Base-by-base conservation (phyloP, 1,140 invertebrate species). In the Streblospio benedicti region DNA sequence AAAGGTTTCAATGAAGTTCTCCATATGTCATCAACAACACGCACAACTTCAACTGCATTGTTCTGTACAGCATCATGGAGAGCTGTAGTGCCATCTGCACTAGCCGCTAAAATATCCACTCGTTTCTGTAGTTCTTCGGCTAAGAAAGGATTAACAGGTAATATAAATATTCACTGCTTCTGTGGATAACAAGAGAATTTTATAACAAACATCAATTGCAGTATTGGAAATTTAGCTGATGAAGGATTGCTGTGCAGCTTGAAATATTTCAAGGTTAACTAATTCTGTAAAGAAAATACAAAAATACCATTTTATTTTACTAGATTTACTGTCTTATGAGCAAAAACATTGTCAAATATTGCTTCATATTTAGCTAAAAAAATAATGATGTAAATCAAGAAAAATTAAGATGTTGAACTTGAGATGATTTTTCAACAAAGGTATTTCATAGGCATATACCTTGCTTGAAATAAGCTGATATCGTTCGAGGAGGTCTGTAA, bases 21-120 rank as follows among this genome's bases (percentile, higher is more conserved):
- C n/a, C n/a, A n/a, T n/a, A n/a, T n/a, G n/a, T n/a, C n/a, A n/a
- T n/a, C n/a, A n/a, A n/a, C n/a, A 45, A 56, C 16, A 4, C 35
- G 14, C 20, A 16, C 27, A n/a, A 43, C 33, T 12, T 56, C 53
- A 4, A 56, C 4, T 5, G 20, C 16, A 43, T 35, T 23, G 28
- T 56, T 56, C n/a, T 5, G 3, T 18, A 38, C 53, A 38, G 53
- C 53, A 23, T 56, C 53, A 56, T 56, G 53, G n/a, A 56, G 33
- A 18, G 53, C 31, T 4, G 53, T 45, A 4, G 41, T 38, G 53
- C 53, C 53, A 12, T 35, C 53, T 5, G 16, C 33, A 14, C 18
- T 56, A 27, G 53, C 33, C 30, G n/a, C 28, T 4, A 4, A 12
- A 45, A 38, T 12, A 23, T 38, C 35, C 6, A 35, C 53, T 41